Evolutionary conservation across 2,888 invertebrate genomes (phyloP).

Genomic region (Arctia plantaginis): DNA sequence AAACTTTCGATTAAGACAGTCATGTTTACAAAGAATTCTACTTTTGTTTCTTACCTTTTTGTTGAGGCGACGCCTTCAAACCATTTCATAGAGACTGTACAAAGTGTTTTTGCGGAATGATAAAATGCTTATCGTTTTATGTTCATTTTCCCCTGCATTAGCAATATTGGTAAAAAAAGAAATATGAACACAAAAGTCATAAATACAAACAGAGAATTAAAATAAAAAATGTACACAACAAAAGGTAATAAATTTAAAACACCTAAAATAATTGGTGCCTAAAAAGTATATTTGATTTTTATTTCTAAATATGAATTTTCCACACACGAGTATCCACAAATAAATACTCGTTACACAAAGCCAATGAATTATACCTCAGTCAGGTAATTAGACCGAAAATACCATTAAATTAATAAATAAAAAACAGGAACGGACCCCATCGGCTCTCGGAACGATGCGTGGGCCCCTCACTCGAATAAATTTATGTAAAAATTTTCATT

Average conservation of each 20-base stretch:
- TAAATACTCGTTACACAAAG: slow-evolving; percentile 74
- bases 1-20: not conserved
- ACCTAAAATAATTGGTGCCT: slow-evolving; percentile 9
- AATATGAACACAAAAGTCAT: not conserved
- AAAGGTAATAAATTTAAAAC: slow-evolving; percentile 6
- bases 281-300: slow-evolving; percentile 27
- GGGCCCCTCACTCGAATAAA: slow-evolving; percentile 85
- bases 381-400: slow-evolving; percentile 86
- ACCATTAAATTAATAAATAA: slow-evolving; percentile 87
- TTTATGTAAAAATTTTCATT: slow-evolving; percentile 87
- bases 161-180: not conserved
- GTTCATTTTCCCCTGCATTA: not conserved
- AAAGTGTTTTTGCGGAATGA: not conserved
- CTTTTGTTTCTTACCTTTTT: not conserved
- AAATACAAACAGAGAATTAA: not conserved
- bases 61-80: not conserved
- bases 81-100: not conserved
- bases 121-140: not conserved
- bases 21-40: not conserved
- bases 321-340: slow-evolving; percentile 73
- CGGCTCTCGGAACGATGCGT: slow-evolving; percentile 74
- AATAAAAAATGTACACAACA: not conserved
- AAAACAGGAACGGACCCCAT: slow-evolving; percentile 82
- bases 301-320: slow-evolving; percentile 56
- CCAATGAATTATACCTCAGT: slow-evolving; percentile 85